Base-by-base conservation (phyloP, 1,140 invertebrate genomes). In the Muscidifurax raptorellus region DNA sequence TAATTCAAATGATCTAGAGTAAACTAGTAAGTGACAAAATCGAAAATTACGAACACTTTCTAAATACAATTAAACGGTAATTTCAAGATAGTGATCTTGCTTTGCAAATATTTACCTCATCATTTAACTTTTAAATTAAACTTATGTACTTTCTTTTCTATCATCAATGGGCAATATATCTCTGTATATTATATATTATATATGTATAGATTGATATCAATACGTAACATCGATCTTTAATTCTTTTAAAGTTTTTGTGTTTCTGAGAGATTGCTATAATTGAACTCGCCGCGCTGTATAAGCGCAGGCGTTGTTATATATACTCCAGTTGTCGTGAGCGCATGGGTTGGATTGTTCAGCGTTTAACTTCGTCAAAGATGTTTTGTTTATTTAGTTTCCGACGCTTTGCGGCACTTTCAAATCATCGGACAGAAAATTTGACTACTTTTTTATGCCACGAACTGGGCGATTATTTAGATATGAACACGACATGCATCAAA, bases 131-230 rank as follows among this genome's bases (percentile, higher is more conserved):
- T 47, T 47, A 27, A 82, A 64, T 64, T 69, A 76, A 64, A 77
- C 13, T 78, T 52, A 13, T 64, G n/a, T 71, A 52, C 25, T 76
- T 47, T 71, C 27, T 30, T 59, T 69, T 79, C n/a, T 78, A 71
- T 59, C 22, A 72, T 52, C 36, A 71, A 72, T 79, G 13, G 18
- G 67, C 67, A 79, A 72, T 78, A 72, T 79, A 79, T 67, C 82
- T 84, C 67, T 84, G 59, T 81, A 71, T 81, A 74, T 76, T 71
- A 82, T 78, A 81, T 77, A 76, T 82, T 76, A 80, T 83, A 76
- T 83, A 67, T 81, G 75, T 81, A 86, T 83, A 44, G 74, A 86
- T 84, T 82, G 80, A 84, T 86, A 86, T 86, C 64, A 84, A 82
- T 82, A 82, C 75, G 47, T 79, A 84, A 84, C 74, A 76, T 83